Percentiles rank a stretch among this genome's conserved stretches.
These are phyloP conservation scores for Platalea minor DNA, from an alignment of 2,797 vertebrate genomes.

Conservation along the genomic window DNA sequence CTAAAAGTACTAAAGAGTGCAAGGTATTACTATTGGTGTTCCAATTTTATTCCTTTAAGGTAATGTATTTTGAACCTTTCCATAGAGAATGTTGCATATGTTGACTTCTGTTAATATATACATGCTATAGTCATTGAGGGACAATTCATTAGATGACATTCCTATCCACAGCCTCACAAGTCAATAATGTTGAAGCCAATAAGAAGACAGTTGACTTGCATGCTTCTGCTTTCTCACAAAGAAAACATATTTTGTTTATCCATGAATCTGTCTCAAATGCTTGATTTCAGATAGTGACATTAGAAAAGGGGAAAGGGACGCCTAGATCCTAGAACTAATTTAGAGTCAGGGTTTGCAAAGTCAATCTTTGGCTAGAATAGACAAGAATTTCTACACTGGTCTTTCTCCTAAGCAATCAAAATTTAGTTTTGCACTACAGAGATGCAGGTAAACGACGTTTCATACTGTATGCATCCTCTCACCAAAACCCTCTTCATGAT, in stretches of 20 bases:
- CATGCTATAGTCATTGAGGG: not conserved
- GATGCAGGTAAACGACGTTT: not conserved
- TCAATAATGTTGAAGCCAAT: not conserved
- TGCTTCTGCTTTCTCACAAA: not conserved
- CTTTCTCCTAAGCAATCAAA: not conserved
- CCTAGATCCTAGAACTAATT: not conserved
- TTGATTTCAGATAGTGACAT: not conserved
- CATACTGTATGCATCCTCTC: not conserved
- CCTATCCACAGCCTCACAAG: not conserved
- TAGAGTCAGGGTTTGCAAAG: not conserved
- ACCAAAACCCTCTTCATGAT: not conserved
- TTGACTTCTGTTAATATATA: not conserved
- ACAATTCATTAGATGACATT: not conserved
- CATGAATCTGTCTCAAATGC: not conserved
- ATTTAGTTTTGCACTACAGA: not conserved
- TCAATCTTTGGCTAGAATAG: not conserved
- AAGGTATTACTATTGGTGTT: not conserved
- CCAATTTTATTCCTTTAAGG: not conserved
- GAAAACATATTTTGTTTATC: not conserved
- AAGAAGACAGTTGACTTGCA: not conserved
- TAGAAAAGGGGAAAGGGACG: not conserved
- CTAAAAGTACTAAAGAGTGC: not conserved
- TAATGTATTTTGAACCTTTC: not conserved
- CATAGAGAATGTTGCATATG: not conserved
- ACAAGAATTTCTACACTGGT: not conserved